A percentile compares a stretch with the other conserved stretches of the same genome.
Conservation (phyloP, 2,113 vertebrate species). For the Solea solea region DNA sequence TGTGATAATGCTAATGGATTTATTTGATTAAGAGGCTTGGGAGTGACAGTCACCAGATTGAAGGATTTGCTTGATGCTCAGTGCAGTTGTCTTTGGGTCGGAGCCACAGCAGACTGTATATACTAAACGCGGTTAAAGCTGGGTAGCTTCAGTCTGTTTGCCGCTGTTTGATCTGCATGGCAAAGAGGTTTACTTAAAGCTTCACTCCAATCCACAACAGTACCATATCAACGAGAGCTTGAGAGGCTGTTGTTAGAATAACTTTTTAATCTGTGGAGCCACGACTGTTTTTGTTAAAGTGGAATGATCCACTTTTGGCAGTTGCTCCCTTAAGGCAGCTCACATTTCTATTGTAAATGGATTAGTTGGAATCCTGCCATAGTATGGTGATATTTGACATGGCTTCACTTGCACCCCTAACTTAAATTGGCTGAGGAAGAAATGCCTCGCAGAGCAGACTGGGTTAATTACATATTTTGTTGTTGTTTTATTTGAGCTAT, state of each 20-base stretch:
- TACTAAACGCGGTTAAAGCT: slow-evolving; percentile 28
- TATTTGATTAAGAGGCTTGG: slow-evolving; percentile 68
- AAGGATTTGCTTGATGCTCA: slow-evolving; percentile 62
- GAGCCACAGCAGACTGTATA: slow-evolving; percentile 48
- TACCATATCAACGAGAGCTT: slow-evolving; percentile 25
- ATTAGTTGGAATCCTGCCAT: slow-evolving; percentile 42
- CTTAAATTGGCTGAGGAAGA: slow-evolving; percentile 12
- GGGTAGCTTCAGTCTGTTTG: slow-evolving; percentile 28
- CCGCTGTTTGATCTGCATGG: slow-evolving; percentile 62
- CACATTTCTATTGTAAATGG: slow-evolving; percentile 48
- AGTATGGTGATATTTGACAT: slow-evolving; percentile 33
- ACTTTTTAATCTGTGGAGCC: slow-evolving; percentile 38
- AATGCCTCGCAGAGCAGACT: slow-evolving; percentile 3
- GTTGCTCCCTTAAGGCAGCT: slow-evolving; percentile 50
- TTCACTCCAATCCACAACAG: slow-evolving; percentile 42
- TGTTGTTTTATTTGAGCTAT: not conserved
- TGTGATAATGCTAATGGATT: slow-evolving; percentile 59
- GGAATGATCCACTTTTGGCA: slow-evolving; percentile 47
- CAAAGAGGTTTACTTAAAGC: slow-evolving; percentile 68
- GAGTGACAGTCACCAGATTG: slow-evolving; percentile 49
- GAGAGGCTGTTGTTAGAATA: slow-evolving; percentile 52
- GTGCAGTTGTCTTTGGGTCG: slow-evolving; percentile 64
- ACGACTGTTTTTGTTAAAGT: slow-evolving; percentile 3
- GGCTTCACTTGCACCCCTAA: slow-evolving; percentile 28
- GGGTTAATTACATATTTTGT: not conserved